Evolutionary conservation across 2,888 invertebrate species (phyloP).

Genomic region (Alitta virens): DNA sequence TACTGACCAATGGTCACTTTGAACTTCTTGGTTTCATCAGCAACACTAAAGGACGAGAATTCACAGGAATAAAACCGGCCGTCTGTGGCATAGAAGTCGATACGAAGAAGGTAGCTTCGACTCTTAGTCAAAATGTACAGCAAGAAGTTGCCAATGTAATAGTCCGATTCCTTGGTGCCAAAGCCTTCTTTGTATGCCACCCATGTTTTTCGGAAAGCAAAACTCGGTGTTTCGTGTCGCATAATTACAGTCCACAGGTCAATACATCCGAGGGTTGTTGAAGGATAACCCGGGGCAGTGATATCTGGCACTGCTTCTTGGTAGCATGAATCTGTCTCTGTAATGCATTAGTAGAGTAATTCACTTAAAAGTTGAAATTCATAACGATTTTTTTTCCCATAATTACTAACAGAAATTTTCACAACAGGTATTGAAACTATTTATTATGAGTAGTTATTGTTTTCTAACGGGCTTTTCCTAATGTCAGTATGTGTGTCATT

Average conservation of each 20-base stretch:
- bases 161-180: background rate
- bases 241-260: background rate
- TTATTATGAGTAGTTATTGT: no score
- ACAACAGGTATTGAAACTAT: no score
- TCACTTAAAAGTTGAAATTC: no score
- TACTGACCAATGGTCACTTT: background rate
- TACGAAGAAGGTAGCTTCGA: background rate
- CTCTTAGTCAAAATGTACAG: background rate
- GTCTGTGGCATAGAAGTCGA: background rate
- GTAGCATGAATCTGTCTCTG: background rate
- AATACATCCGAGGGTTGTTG: background rate
- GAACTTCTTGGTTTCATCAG: background rate
- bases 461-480: no score
- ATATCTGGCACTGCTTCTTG: background rate
- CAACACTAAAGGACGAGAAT: background rate
- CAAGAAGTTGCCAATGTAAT: background rate
- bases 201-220: background rate
- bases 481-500: no score
- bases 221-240: background rate
- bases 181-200: background rate
- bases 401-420: no score
- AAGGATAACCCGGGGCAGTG: background rate
- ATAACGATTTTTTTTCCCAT: no score
- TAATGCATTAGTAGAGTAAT: no score
- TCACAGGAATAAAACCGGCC: background rate